Conservation (phyloP, 2,888 invertebrate genomes). For the Oscheius sp. region DNA sequence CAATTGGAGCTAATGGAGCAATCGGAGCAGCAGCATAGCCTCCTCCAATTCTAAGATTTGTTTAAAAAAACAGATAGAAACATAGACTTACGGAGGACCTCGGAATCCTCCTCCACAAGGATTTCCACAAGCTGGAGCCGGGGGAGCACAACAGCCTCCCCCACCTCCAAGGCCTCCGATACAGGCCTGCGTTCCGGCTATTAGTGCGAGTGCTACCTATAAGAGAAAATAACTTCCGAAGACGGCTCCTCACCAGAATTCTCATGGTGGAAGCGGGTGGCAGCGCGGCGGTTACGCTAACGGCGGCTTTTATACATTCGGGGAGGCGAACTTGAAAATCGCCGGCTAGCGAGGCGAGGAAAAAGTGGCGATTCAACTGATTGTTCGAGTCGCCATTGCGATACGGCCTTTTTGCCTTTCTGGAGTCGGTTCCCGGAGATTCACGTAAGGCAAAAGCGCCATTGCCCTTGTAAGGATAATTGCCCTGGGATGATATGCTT, state of each 20-base stretch:
- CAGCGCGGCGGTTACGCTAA: slow-evolving; percentile 9
- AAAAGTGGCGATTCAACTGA: slow-evolving; percentile 30
- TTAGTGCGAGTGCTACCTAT: slow-evolving; percentile 12
- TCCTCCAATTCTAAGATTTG: neutral
- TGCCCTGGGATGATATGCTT: too few relatives aligned
- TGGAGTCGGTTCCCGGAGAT: slow-evolving; percentile 10
- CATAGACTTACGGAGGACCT: neutral
- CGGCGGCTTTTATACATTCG: slow-evolving; percentile 21
- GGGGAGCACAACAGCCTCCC: slow-evolving; percentile 15
- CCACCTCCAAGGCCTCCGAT: slow-evolving; percentile 26
- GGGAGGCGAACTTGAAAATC: slow-evolving; percentile 30
- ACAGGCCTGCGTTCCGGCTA: slow-evolving; percentile 18
- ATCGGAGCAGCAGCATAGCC: neutral
- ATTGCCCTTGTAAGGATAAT: neutral
- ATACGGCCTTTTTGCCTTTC: slow-evolving; percentile 25
- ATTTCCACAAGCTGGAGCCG: slow-evolving; percentile 14
- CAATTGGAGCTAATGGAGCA: neutral
- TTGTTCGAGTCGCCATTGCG: slow-evolving; percentile 31
- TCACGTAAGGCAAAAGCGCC: neutral
- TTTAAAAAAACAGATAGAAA: neutral
- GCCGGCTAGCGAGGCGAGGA: slow-evolving; percentile 29
- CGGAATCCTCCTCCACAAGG: slow-evolving; percentile 8
- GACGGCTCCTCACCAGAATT: slow-evolving; percentile 1
- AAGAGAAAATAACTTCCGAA: neutral
- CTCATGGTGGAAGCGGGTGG: neutral